Percentiles rank a stretch among this genome's conserved stretches.
Conservation (phyloP, 2,113 vertebrate genomes). For the Peucedramus taeniatus region DNA sequence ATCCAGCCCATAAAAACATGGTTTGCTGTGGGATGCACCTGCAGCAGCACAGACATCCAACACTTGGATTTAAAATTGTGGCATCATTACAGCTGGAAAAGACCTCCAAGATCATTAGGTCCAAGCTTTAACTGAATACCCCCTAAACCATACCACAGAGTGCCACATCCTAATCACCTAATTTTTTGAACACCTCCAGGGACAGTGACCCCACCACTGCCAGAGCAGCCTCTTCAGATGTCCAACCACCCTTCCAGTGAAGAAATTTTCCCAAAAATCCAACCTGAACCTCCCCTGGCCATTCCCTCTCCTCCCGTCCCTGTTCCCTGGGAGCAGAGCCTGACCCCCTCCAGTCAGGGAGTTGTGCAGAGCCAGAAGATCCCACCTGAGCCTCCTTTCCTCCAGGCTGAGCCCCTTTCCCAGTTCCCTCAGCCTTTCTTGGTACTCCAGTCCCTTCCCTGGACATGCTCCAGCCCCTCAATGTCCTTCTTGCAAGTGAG, state of each 20-base stretch:
- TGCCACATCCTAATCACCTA: not conserved
- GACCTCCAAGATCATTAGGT: not conserved
- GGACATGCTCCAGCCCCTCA: not conserved
- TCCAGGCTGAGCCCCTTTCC: not conserved
- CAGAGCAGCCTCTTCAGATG: not conserved
- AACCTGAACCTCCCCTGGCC: not conserved
- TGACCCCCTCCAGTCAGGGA: not conserved
- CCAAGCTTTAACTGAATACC: not conserved
- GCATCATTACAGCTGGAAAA: not conserved
- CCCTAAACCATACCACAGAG: not conserved
- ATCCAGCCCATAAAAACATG: accelerated
- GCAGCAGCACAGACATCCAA: not conserved
- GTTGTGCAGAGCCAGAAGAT: not conserved
- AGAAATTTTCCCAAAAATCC: not conserved
- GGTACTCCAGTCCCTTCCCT: not conserved
- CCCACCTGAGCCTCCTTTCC: not conserved
- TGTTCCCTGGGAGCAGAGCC: not conserved
- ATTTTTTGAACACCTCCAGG: not conserved
- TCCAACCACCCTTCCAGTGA: not conserved
- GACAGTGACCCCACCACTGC: not conserved
- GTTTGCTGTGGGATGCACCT: not conserved
- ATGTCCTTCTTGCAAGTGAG: not conserved
- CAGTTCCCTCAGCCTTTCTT: not conserved
- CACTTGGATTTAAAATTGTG: not conserved
- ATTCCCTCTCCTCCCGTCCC: accelerated